Evolutionary conservation across 2,797 vertebrate species (phyloP).

Genomic region (Coregonus suidteri): DNA sequence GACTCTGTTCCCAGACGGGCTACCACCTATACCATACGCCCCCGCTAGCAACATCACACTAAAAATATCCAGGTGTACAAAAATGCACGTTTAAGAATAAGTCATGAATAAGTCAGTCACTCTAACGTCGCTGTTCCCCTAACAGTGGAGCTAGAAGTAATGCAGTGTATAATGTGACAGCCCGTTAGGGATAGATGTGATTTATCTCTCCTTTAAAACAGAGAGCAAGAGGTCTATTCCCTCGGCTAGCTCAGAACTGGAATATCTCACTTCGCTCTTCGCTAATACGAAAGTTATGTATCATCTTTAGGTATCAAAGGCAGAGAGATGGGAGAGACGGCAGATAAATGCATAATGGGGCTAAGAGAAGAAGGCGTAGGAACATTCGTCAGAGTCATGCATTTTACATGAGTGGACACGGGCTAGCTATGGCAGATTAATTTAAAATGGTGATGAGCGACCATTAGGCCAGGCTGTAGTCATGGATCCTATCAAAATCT

Average conservation of each 20-base stretch:
- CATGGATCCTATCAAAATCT: background rate
- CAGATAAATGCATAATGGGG: slow-evolving; percentile 12
- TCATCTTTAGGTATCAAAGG: slow-evolving; percentile 25
- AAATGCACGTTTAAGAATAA: background rate
- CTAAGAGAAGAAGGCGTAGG: slow-evolving; percentile 6
- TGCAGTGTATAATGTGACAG: slow-evolving; percentile 43
- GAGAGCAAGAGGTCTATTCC: background rate
- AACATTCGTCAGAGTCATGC: slow-evolving; percentile 55
- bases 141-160: slow-evolving; percentile 5
- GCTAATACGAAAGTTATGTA: slow-evolving; percentile 27
- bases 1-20: background rate
- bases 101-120: background rate
- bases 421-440: slow-evolving; percentile 22
- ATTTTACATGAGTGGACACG: slow-evolving; percentile 62
- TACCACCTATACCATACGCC: background rate
- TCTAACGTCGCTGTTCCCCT: background rate
- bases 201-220: slow-evolving; percentile 51
- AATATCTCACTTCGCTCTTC: slow-evolving; percentile 32
- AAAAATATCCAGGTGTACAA: slow-evolving; percentile 1
- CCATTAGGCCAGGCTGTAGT: slow-evolving; percentile 38
- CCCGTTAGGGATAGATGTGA: slow-evolving; percentile 44
- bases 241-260: background rate
- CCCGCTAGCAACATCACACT: background rate
- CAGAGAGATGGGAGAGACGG: background rate
- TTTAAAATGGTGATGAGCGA: slow-evolving; percentile 31